Evolutionary conservation across 2,113 vertebrate species (phyloP).

Genomic region (Colossoma macropomum): DNA sequence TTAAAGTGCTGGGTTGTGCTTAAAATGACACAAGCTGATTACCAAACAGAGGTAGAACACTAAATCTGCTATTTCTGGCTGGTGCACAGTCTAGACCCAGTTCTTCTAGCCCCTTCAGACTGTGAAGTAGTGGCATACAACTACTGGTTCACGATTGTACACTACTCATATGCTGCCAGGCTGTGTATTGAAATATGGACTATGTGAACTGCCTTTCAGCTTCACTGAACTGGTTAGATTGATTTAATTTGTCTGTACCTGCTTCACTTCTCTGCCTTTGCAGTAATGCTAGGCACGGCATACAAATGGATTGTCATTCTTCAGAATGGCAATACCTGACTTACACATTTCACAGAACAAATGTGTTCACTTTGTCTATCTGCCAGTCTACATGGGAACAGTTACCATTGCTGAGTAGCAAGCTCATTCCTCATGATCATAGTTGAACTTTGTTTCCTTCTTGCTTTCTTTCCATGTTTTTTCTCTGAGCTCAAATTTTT

Average conservation of each 20-base stretch:
- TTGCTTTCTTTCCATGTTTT: background rate
- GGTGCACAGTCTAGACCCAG: background rate
- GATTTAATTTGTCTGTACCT: slow-evolving; percentile 73
- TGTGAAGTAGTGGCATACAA: background rate
- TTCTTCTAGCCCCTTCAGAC: background rate
- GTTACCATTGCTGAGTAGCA: background rate
- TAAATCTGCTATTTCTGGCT: background rate
- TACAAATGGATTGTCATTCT: slow-evolving; percentile 60
- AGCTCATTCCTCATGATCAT: no score
- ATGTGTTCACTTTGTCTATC: background rate
- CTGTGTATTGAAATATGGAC: slow-evolving; percentile 75
- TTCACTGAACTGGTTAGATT: slow-evolving; percentile 76
- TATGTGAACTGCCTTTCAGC: slow-evolving; percentile 77
- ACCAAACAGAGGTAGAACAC: slow-evolving; percentile 26
- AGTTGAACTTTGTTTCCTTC: background rate
- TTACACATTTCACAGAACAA: slow-evolving; percentile 35
- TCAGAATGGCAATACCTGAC: slow-evolving; percentile 63
- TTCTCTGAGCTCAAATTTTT: background rate
- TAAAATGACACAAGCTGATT: slow-evolving; percentile 47
- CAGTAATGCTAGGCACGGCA: slow-evolving; percentile 59
- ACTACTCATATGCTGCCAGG: slow-evolving; percentile 57
- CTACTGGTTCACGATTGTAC: background rate
- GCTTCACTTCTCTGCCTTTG: slow-evolving; percentile 45
- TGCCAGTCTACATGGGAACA: background rate
- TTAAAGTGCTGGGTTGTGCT: slow-evolving; percentile 3